Evolutionary conservation across 2,797 vertebrate genomes (phyloP), one percentile per base, ranked within the genome.

Genomic region (Hapalemur alaotrensis): DNA sequence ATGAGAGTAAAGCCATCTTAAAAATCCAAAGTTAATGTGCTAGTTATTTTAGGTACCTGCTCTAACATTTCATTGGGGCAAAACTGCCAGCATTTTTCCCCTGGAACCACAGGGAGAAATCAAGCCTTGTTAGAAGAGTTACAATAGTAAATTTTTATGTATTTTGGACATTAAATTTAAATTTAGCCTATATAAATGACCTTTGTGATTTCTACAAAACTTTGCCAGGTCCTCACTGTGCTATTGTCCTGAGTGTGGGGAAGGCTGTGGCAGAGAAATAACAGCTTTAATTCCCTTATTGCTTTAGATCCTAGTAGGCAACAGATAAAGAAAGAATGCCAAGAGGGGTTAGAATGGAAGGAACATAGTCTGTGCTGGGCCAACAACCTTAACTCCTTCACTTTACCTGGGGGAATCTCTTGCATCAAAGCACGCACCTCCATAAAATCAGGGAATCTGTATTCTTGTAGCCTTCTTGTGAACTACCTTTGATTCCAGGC

Each of bases 111-210:
- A 72, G 41, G 80, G 61, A 95, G 41, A 95, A 91, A 92, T 57
- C 4, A 18, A 67, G n/a, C 28, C 65, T 92, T 75, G 17, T 69
- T 57, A 83, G 75, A 95, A 43, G 59, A 95, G 93, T 88, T 90
- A 92, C 32, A 95, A 81, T 72, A 92, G 81, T 90, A 90, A 81
- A 57, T 88, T 92, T 96, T 93, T 89, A 81, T 92, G 65, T 89
- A 70, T 95, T 95, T 83, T 92, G 88, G 93, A 82, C 81, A 93
- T 92, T 90, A 90, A 93, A 69, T 88, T 97, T 95, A 95, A 97
- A 97, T n/a, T 90, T 48, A 93, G 67, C 48, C 76, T 90, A 88
- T 30, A 92, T 93, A 95, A 95, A 86, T 61, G 48, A 73, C 82
- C 52, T 82, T 83, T 78, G 59, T 80, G 50, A 70, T 89, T 96